Conservation (phyloP, 2,888 invertebrate species). For the Bellardia bayeri region DNA sequence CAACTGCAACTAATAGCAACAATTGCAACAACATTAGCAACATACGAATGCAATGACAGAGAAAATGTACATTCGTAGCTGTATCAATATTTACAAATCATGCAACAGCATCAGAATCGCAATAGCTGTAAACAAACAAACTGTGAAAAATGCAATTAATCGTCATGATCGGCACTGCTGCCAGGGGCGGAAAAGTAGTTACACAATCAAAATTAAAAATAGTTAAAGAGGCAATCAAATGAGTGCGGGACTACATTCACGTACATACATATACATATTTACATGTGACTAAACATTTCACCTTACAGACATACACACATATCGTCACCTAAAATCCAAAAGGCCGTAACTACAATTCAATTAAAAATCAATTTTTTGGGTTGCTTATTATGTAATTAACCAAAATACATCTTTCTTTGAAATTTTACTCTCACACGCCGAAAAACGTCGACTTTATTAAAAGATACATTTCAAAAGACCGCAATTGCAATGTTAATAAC, state of each 20-base stretch:
- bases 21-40: slow-evolving; percentile 2
- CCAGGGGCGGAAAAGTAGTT: slow-evolving; percentile 9
- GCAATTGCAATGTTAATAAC: no score
- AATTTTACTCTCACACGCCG: no score
- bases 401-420: no score
- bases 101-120: slow-evolving; percentile 26
- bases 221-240: not conserved
- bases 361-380: no score
- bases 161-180: slow-evolving; percentile 26
- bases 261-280: no score
- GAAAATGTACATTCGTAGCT: not conserved
- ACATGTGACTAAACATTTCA: no score
- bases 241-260: not conserved
- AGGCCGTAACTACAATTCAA: no score
- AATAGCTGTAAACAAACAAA: slow-evolving; percentile 34
- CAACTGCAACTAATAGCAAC: slow-evolving; percentile 18
- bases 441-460: no score
- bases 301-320: no score
- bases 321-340: no score
- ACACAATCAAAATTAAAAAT: not conserved
- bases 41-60: not conserved
- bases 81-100: slow-evolving; percentile 48
- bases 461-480: no score
- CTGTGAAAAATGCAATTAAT: slow-evolving; percentile 44
- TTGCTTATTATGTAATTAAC: no score